These are phyloP conservation scores for Mastacembelus armatus DNA, from an alignment of 2,797 vertebrate species.

Conservation along the genomic window DNA sequence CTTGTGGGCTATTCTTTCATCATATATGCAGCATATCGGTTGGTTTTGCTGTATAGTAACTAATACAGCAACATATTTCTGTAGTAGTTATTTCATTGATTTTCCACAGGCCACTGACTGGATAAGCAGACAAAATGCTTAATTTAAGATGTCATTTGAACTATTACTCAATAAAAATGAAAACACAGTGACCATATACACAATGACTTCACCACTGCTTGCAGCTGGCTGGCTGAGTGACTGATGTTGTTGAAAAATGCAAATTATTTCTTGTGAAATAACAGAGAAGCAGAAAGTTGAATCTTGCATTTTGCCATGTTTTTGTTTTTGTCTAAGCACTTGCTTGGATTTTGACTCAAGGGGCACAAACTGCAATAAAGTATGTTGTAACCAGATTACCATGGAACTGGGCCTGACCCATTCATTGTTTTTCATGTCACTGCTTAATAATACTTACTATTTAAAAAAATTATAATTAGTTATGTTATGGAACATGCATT, in stretches of 20 bases:
- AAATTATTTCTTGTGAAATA: constrained; percentile 15
- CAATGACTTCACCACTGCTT: not conserved
- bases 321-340: constrained; percentile 26
- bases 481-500: not conserved
- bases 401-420: constrained; percentile 21
- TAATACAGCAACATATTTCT: not conserved
- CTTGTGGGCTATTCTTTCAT: not conserved
- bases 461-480: constrained; percentile 1
- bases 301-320: constrained; percentile 12
- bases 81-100: constrained; percentile 1
- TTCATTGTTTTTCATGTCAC: too few relatives aligned
- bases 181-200: not conserved
- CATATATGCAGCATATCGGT: not conserved
- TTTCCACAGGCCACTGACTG: not conserved
- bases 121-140: not conserved
- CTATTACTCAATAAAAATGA: constrained; percentile 12
- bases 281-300: not conserved
- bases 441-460: not conserved
- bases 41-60: not conserved
- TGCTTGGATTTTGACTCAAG: constrained; percentile 22
- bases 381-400: constrained; percentile 11
- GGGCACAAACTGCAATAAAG: constrained; percentile 40
- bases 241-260: not conserved
- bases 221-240: constrained; percentile 1
- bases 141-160: not conserved